Conservation (phyloP, 2,888 invertebrate genomes). For the Synanthedon vespiformis region DNA sequence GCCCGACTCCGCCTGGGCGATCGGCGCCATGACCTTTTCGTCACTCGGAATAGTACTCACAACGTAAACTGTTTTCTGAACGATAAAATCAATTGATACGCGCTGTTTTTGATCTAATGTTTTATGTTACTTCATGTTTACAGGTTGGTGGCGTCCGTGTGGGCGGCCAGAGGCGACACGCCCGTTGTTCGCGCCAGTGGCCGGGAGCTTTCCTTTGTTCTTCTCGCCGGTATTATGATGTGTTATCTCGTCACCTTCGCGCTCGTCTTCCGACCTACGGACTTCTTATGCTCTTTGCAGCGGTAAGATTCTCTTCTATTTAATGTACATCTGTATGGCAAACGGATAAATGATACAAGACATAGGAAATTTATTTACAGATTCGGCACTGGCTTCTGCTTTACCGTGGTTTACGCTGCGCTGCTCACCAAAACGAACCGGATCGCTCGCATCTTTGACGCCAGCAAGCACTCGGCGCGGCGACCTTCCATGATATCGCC, state of each 20-base stretch:
- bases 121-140: neutral
- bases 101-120: no score
- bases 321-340: no score
- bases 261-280: constrained; percentile 85
- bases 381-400: constrained; percentile 91
- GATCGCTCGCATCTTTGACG: constrained; percentile 95
- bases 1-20: constrained; percentile 86
- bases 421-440: constrained; percentile 97
- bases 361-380: constrained; percentile 38
- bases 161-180: constrained; percentile 87
- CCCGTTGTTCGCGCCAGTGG: constrained; percentile 97
- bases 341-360: no score
- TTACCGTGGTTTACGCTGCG: constrained; percentile 96
- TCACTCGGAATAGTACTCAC: constrained; percentile 86
- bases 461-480: constrained; percentile 92
- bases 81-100: no score
- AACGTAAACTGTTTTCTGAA: constrained; percentile 30
- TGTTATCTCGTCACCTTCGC: constrained; percentile 94
- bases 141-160: constrained; percentile 78
- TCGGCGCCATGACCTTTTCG: constrained; percentile 91
- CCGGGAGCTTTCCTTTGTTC: constrained; percentile 88
- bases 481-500: constrained; percentile 94
- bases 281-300: constrained; percentile 89
- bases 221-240: constrained; percentile 88
- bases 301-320: constrained; percentile 63